phyloP scores from a whole-genome alignment of 2,797 vertebrate genomes.

The Pangasius sanitwongsei region DNA sequence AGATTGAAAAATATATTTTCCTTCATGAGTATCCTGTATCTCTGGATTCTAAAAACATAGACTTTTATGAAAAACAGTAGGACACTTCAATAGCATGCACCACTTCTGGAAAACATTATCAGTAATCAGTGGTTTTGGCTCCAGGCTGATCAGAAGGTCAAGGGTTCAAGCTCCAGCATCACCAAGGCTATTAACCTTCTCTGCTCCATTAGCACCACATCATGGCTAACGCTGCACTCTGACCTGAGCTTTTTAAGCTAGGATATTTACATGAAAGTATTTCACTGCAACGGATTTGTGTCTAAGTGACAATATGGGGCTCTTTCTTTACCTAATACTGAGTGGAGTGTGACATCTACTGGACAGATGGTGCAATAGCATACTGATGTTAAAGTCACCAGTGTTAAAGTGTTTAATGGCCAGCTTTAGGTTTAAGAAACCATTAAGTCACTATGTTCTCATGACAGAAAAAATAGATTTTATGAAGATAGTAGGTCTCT shows the following conservation, averaged over 20 bases:
- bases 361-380: not conserved
- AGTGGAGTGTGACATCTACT: constrained; percentile 1
- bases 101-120: not conserved
- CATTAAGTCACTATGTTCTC: not conserved
- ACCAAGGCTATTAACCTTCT: not conserved
- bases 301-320: not conserved
- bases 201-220: not conserved
- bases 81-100: not conserved
- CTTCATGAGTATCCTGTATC: not conserved
- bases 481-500: not conserved
- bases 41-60: not conserved
- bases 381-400: not conserved
- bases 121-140: not conserved
- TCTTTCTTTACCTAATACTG: not conserved
- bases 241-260: not conserved
- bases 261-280: not conserved
- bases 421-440: not conserved
- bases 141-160: not conserved
- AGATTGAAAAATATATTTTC: not conserved
- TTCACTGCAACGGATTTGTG: not conserved
- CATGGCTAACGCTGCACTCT: not conserved
- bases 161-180: not conserved
- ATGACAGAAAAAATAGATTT: not conserved
- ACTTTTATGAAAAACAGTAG: too few species aligned
- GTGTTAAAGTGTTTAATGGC: not conserved